phyloP scores from a whole-genome alignment of 2,888 invertebrate genomes.

The Cybosia mesomella region DNA sequence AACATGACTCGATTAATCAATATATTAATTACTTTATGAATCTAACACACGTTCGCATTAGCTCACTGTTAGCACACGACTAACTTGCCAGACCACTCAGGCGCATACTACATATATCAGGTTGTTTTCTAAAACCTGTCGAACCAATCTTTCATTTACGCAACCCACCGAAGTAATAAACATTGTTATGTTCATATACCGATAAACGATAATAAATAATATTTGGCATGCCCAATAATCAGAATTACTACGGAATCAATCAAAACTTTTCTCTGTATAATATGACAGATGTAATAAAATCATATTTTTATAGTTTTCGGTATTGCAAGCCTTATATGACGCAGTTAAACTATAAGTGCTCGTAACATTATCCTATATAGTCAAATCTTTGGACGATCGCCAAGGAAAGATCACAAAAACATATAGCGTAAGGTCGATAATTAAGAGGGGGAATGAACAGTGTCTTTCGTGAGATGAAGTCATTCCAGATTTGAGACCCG shows the following conservation, averaged over 20 bases:
- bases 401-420: constrained; percentile 20
- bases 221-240: constrained; percentile 1
- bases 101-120: background rate
- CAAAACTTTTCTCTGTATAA: constrained; percentile 21
- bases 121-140: background rate
- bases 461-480: background rate
- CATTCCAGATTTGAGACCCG: background rate
- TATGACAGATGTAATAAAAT: constrained; percentile 23
- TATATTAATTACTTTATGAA: too few species aligned
- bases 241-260: constrained; percentile 16
- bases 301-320: constrained; percentile 24
- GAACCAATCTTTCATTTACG: background rate
- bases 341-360: constrained; percentile 30
- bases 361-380: constrained; percentile 25
- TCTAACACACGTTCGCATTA: background rate
- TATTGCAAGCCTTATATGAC: constrained; percentile 27
- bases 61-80: background rate
- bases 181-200: background rate
- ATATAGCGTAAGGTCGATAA: constrained; percentile 10
- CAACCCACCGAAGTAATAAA: background rate
- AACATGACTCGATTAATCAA: too few species aligned
- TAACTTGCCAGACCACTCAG: background rate
- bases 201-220: constrained; percentile 8
- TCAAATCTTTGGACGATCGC: constrained; percentile 21
- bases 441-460: background rate